phyloP scores from a whole-genome alignment of 2,888 invertebrate species.

The Meghimatium bilineatum region DNA sequence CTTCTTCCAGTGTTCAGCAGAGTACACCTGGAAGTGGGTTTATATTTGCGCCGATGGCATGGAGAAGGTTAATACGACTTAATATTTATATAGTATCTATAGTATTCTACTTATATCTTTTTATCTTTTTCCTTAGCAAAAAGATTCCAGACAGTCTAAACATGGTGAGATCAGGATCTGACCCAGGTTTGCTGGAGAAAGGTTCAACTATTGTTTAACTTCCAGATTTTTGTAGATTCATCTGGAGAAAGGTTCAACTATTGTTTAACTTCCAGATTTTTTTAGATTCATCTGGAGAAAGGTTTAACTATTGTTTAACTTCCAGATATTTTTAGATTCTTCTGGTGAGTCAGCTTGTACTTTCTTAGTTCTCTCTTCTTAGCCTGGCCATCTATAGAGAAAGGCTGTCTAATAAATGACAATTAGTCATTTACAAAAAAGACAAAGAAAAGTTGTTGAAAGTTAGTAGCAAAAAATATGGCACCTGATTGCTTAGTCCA shows the following conservation, averaged over 20 bases:
- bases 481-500: too few species aligned
- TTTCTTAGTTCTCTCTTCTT: too few species aligned
- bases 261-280: neutral
- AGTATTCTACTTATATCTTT: neutral
- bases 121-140: neutral
- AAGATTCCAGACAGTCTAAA: constrained; percentile 50
- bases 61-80: too few species aligned
- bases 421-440: too few species aligned
- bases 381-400: neutral
- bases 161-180: constrained; percentile 57
- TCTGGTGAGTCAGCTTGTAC: too few species aligned
- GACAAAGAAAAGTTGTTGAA: too few species aligned
- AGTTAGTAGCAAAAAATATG: too few species aligned
- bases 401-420: too few species aligned
- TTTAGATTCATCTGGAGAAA: neutral
- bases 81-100: neutral
- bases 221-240: neutral
- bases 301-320: neutral
- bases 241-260: neutral
- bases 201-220: neutral
- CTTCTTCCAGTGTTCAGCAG: too few species aligned
- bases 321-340: neutral
- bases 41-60: too few species aligned
- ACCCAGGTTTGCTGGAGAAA: constrained; percentile 48
- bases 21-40: too few species aligned